Evolutionary conservation across 1,140 invertebrate genomes (phyloP).

Genomic region (Trichonephila inaurata): DNA sequence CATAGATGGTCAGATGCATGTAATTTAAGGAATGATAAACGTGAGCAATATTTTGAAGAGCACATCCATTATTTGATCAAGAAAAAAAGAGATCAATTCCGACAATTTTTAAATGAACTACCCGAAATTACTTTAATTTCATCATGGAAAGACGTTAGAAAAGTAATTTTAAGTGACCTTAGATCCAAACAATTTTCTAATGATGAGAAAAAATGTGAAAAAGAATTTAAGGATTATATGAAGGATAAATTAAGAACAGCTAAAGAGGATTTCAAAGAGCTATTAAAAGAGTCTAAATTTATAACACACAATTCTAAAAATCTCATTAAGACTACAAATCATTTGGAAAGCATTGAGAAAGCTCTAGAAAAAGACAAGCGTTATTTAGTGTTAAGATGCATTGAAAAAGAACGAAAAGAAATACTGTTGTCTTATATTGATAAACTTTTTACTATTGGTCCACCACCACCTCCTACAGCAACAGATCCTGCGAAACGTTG

Average conservation of each 20-base stretch:
- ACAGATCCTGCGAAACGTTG: slow-evolving; percentile 82
- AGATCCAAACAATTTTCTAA: slow-evolving; percentile 93
- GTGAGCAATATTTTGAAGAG: slow-evolving; percentile 94
- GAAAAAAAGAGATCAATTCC: slow-evolving; percentile 96
- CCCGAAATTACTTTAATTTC: slow-evolving; percentile 88
- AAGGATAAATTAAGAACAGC: slow-evolving; percentile 95
- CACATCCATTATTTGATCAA: slow-evolving; percentile 92
- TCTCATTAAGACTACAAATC: slow-evolving; percentile 84
- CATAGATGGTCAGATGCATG: slow-evolving; percentile 95
- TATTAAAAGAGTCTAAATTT: slow-evolving; percentile 96
- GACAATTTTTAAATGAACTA: slow-evolving; percentile 82
- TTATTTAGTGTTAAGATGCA: slow-evolving; percentile 93
- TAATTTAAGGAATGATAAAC: slow-evolving; percentile 92
- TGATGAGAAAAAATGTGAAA: slow-evolving; percentile 94
- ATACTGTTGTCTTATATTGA: slow-evolving; percentile 95
- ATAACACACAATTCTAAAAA: slow-evolving; percentile 94
- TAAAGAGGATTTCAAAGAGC: slow-evolving; percentile 94
- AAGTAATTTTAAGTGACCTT: slow-evolving; percentile 93
- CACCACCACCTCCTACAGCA: slow-evolving; percentile 97
- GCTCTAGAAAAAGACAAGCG: slow-evolving; percentile 83
- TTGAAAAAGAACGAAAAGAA: slow-evolving; percentile 92
- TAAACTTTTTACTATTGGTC: slow-evolving; percentile 95
- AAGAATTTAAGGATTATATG: slow-evolving; percentile 97
- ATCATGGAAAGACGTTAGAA: slow-evolving; percentile 95
- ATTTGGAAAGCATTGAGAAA: slow-evolving; percentile 91